Percentiles rank a stretch among this genome's conserved stretches.
Evolutionary conservation across 1,140 invertebrate genomes (phyloP).

Genomic region (Zaprionus lachaisei): DNA sequence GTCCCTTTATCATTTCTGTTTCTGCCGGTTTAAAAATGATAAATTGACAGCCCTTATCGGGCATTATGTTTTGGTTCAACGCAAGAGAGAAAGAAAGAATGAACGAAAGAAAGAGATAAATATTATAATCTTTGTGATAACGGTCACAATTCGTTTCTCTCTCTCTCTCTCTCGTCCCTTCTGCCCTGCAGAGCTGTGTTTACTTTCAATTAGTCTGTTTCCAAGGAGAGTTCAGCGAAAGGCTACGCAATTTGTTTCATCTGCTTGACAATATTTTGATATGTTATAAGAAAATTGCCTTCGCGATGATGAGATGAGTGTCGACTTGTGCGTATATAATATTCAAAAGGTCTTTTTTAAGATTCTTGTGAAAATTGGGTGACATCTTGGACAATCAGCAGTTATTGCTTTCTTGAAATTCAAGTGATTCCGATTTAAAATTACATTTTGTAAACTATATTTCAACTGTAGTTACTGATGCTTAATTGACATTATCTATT

Average conservation of each 20-base stretch:
- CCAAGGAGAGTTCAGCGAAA: neutral
- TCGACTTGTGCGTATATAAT: neutral
- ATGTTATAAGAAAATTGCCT: conserved; percentile 1
- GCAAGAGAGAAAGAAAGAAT: neutral
- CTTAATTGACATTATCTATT: too few relatives aligned
- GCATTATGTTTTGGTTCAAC: conserved; percentile 52
- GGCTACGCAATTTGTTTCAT: conserved; percentile 1
- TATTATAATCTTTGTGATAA: conserved; percentile 27
- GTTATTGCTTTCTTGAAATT: neutral
- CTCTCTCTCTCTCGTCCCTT: neutral
- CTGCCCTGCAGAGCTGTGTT: conserved; percentile 24
- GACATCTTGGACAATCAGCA: neutral
- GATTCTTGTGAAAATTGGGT: neutral
- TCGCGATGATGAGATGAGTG: neutral
- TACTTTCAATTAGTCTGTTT: conserved; percentile 41
- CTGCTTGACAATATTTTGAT: conserved; percentile 15
- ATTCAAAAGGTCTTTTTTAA: neutral
- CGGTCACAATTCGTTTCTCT: conserved; percentile 8
- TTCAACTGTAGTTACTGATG: too few relatives aligned
- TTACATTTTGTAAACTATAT: too few relatives aligned
- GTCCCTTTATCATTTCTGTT: conserved; percentile 5
- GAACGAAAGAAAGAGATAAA: neutral
- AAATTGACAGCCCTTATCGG: conserved; percentile 79
- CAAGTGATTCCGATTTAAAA: neutral
- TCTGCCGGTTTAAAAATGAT: conserved; percentile 49